Conservation (phyloP, 2,797 vertebrate species). For the Luscinia luscinia region DNA sequence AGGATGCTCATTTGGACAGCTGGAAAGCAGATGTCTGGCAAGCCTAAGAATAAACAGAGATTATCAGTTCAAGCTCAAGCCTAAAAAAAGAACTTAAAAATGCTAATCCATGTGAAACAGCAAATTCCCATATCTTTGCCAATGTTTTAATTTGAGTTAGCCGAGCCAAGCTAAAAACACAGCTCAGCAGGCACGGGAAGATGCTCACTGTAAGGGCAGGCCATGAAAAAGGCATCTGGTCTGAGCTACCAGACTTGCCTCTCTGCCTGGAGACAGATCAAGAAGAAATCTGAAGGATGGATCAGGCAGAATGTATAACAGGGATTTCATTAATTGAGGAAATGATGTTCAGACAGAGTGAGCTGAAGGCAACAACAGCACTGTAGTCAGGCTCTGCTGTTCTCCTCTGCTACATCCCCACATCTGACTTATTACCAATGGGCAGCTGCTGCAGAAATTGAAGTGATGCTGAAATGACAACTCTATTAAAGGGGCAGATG, state of each 20-base stretch:
- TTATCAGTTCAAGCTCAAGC: conserved; percentile 13
- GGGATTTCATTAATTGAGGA: neutral
- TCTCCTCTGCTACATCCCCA: neutral
- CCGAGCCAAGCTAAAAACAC: neutral
- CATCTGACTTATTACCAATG: neutral
- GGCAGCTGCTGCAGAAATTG: conserved; percentile 47
- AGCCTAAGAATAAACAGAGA: conserved; percentile 9
- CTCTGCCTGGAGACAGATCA: neutral
- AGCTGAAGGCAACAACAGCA: neutral
- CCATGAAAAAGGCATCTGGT: neutral
- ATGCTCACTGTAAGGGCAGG: neutral
- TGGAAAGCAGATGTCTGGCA: conserved; percentile 32
- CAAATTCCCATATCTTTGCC: neutral
- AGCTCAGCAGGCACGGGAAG: neutral
- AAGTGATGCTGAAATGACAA: neutral
- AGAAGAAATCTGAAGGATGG: conserved; percentile 5
- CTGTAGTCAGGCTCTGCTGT: neutral
- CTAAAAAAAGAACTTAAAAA: conserved; percentile 24
- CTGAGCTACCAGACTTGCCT: neutral
- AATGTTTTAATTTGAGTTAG: conserved; percentile 1
- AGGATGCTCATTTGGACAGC: neutral
- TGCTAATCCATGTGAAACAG: conserved; percentile 17
- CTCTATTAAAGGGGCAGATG: conserved; percentile 58
- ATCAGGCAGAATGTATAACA: accelerated
- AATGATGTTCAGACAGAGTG: neutral